Evolutionary conservation across 53 echinoderm and acorn worm species (phyloP).

Genomic region (Luidia sarsii): DNA sequence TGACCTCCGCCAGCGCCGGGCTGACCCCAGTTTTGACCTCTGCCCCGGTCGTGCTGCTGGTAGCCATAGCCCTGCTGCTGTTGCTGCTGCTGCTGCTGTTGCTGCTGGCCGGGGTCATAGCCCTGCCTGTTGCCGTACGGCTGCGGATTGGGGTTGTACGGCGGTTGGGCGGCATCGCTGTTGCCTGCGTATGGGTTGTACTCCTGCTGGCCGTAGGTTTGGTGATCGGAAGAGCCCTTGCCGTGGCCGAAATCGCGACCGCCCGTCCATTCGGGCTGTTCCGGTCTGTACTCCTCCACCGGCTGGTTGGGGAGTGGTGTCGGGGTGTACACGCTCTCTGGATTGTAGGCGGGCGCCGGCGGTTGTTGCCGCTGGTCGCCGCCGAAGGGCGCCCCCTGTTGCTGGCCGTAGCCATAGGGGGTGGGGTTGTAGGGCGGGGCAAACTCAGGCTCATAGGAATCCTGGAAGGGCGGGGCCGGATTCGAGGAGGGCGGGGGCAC

Average conservation of each 20-base stretch:
- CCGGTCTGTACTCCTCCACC: slow-evolving; percentile 43
- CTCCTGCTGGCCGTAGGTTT: slow-evolving; percentile 15
- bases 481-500: background rate
- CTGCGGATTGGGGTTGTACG: background rate
- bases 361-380: background rate
- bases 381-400: background rate
- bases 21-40: slow-evolving; percentile 38
- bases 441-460: slow-evolving; percentile 27
- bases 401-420: slow-evolving; percentile 24
- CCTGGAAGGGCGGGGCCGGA: slow-evolving; percentile 41
- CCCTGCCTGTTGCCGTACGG: slow-evolving; percentile 5
- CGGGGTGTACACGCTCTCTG: too few relatives aligned
- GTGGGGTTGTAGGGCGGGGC: slow-evolving; percentile 24
- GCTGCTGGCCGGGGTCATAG: slow-evolving; percentile 2
- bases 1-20: background rate
- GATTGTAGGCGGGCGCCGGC: background rate
- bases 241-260: slow-evolving; percentile 32
- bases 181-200: slow-evolving; percentile 7
- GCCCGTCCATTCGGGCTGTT: slow-evolving; percentile 11
- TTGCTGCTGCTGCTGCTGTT: too few relatives aligned
- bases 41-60: background rate
- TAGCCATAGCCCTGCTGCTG: background rate
- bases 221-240: slow-evolving; percentile 1
- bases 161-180: background rate
- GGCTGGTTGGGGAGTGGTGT: background rate